A percentile compares a stretch with the other conserved stretches of the same genome.
Evolutionary conservation across 2,797 vertebrate genomes (phyloP).

Genomic region (Siniperca undulata): DNA sequence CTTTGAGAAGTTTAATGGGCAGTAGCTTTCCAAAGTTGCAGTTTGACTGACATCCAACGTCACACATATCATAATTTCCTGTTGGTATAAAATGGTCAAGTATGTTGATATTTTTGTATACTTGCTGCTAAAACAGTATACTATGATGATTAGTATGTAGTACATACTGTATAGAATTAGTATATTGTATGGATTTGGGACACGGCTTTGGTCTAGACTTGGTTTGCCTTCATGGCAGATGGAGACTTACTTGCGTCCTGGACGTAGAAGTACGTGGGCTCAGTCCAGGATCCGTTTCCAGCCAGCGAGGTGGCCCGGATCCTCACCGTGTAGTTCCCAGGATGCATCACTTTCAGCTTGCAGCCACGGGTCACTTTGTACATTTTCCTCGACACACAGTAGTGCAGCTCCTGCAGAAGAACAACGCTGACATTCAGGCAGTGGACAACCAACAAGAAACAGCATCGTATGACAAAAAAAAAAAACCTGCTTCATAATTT

Average conservation of each 20-base stretch:
- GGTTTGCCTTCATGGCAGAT: background rate
- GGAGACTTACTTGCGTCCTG: conserved; percentile 88
- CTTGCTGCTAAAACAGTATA: background rate
- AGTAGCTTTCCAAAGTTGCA: background rate
- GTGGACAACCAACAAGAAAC: background rate
- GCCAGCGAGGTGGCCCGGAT: conserved; percentile 95
- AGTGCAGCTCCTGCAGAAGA: conserved; percentile 88
- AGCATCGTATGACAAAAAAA: conserved; percentile 1
- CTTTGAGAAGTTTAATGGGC: background rate
- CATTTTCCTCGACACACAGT: conserved; percentile 92
- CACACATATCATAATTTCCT: background rate
- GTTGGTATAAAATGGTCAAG: too few relatives aligned
- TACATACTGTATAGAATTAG: background rate
- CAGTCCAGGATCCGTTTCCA: conserved; percentile 96
- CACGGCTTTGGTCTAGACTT: too few relatives aligned
- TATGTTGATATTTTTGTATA: background rate
- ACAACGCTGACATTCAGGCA: background rate
- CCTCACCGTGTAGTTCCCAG: conserved; percentile 94
- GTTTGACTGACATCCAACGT: background rate
- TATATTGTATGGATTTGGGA: background rate
- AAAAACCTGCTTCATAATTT: background rate
- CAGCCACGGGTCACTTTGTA: conserved; percentile 87
- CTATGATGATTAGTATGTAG: background rate
- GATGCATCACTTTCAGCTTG: conserved; percentile 89
- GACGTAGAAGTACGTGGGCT: conserved; percentile 91